Percentiles rank a stretch among this genome's conserved stretches.
These are phyloP conservation scores for Elymnias hypermnestra DNA, from an alignment of 1,140 invertebrate genomes.

Conservation along the genomic window DNA sequence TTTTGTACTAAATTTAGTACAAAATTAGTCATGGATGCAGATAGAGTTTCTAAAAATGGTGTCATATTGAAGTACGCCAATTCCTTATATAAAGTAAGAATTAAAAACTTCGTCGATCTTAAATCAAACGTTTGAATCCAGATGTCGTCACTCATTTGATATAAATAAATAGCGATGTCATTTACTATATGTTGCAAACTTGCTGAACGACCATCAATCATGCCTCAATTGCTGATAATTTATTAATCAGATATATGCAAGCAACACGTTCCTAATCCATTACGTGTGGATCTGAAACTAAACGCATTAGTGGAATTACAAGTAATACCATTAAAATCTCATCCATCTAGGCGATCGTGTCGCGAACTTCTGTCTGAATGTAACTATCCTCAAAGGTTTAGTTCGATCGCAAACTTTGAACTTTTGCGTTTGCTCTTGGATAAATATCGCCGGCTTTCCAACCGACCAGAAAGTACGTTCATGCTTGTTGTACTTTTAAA, in stretches of 20 bases:
- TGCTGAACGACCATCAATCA: slow-evolving; percentile 7
- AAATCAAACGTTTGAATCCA: no score
- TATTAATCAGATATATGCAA: slow-evolving; percentile 11
- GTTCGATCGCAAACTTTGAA: background rate
- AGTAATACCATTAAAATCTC: slow-evolving; percentile 54
- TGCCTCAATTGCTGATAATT: slow-evolving; percentile 2
- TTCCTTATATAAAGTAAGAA: no score
- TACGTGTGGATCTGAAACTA: slow-evolving; percentile 39
- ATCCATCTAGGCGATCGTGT: slow-evolving; percentile 28
- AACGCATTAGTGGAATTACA: slow-evolving; percentile 50
- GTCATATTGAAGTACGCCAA: no score
- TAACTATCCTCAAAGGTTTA: slow-evolving; percentile 1
- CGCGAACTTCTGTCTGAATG: slow-evolving; percentile 8
- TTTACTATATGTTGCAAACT: background rate
- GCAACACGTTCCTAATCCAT: slow-evolving; percentile 37
- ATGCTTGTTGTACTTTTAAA: no score
- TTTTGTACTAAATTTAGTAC: no score
- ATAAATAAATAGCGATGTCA: background rate
- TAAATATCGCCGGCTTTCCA: background rate
- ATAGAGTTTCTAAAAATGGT: no score
- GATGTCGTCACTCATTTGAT: background rate
- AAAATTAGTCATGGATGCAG: no score
- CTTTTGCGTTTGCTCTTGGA: background rate
- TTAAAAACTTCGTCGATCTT: no score
- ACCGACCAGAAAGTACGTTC: no score